A percentile compares a stretch with the other conserved stretches of the same genome.
phyloP scores from a whole-genome alignment of 2,888 invertebrate species.

The Cyclophora albipunctata region DNA sequence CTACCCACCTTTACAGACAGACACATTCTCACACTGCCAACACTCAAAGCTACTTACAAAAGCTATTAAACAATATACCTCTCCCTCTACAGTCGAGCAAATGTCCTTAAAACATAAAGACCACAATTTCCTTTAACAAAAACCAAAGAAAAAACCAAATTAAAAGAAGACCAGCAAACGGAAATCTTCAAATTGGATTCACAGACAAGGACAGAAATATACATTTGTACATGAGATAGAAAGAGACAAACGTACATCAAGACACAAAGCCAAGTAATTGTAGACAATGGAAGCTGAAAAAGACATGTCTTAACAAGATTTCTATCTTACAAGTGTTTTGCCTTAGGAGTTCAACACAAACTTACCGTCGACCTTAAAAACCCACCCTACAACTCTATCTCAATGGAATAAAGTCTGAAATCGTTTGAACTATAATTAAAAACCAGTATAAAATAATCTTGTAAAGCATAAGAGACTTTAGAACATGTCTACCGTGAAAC shows the following conservation, averaged over 20 bases:
- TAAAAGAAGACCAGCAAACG: conserved; percentile 45
- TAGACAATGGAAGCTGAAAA: conserved; percentile 73
- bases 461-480: conserved; percentile 10
- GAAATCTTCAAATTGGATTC: conserved; percentile 62
- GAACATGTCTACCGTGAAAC: conserved; percentile 65
- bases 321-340: conserved; percentile 64
- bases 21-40: too few species aligned
- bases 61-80: too few species aligned
- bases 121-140: conserved; percentile 14
- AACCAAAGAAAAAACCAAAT: conserved; percentile 22
- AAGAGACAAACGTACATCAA: conserved; percentile 33
- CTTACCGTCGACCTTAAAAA: conserved; percentile 10
- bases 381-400: conserved; percentile 4
- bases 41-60: too few species aligned
- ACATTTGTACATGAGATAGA: conserved; percentile 27
- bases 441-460: background rate
- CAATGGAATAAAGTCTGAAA: conserved; percentile 7
- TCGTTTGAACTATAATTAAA: background rate
- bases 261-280: conserved; percentile 69
- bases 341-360: conserved; percentile 45
- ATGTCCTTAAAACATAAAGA: conserved; percentile 7
- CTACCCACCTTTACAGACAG: too few species aligned
- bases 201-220: conserved; percentile 39
- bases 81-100: too few species aligned
- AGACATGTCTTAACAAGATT: conserved; percentile 74